A percentile compares a stretch with the other conserved stretches of the same genome.
Evolutionary conservation across 2,888 invertebrate species (phyloP).

Genomic region (Dynastes grantii): DNA sequence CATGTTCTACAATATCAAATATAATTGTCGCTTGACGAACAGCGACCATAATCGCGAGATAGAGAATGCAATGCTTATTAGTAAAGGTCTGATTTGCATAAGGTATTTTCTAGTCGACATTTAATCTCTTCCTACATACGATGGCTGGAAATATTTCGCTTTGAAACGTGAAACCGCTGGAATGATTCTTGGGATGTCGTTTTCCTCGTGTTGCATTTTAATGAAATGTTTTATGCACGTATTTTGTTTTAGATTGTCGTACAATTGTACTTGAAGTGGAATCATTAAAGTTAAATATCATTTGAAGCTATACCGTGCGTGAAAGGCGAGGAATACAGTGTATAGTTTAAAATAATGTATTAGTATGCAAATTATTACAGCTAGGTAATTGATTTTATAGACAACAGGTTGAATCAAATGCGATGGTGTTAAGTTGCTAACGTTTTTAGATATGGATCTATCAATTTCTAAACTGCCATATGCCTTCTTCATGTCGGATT

Average conservation of each 20-base stretch:
- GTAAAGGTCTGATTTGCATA: slow-evolving; percentile 40
- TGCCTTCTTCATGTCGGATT: too few species aligned
- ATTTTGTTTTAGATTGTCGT: neutral
- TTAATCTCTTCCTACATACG: slow-evolving; percentile 39
- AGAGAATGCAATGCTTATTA: slow-evolving; percentile 23
- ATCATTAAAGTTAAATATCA: neutral
- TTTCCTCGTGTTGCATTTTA: slow-evolving; percentile 16
- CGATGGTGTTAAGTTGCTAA: too few species aligned
- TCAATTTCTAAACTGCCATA: too few species aligned
- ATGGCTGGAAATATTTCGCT: neutral
- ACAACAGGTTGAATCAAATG: too few species aligned
- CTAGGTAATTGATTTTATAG: too few species aligned
- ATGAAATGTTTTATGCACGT: neutral
- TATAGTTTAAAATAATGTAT: too few species aligned
- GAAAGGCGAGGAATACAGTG: too few species aligned
- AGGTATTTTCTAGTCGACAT: slow-evolving; percentile 37
- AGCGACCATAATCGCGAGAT: neutral
- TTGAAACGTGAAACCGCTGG: slow-evolving; percentile 17
- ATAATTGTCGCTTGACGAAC: slow-evolving; percentile 11
- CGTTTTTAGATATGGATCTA: too few species aligned
- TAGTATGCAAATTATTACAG: too few species aligned
- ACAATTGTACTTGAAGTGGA: neutral
- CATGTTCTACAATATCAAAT: neutral
- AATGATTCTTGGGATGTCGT: slow-evolving; percentile 6
- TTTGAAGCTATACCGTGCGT: too few species aligned